Evolutionary conservation across 1,140 invertebrate species (phyloP).

Genomic region (Pemphigus obesinymphae): DNA sequence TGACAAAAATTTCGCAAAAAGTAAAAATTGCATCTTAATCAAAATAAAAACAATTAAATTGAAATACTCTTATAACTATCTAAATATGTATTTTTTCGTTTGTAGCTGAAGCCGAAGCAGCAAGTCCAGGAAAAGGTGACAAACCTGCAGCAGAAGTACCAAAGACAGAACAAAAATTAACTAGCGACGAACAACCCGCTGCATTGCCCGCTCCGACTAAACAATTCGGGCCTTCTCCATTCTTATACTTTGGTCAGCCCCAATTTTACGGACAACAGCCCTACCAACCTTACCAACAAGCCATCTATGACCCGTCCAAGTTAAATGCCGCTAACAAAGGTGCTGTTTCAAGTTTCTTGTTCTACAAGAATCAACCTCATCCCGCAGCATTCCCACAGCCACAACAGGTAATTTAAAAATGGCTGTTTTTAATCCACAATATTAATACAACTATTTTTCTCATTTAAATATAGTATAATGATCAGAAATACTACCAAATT

Average conservation of each 20-base stretch:
- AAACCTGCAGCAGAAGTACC: background rate
- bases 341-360: conserved; percentile 19
- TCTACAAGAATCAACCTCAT: conserved; percentile 17
- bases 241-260: conserved; percentile 1
- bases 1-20: no score
- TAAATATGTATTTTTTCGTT: background rate
- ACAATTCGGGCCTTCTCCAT: background rate
- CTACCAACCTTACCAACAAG: conserved; percentile 6
- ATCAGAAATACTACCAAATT: conserved; percentile 1
- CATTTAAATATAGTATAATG: background rate
- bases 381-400: background rate
- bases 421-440: background rate
- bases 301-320: background rate
- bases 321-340: conserved; percentile 16
- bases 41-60: no score
- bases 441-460: background rate
- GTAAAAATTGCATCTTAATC: no score
- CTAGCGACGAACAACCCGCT: background rate
- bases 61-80: no score
- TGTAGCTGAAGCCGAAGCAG: background rate
- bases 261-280: conserved; percentile 13
- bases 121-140: background rate
- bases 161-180: background rate
- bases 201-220: background rate
- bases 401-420: background rate